phyloP scores from a whole-genome alignment of 92 coral and sea anemone genomes.

The Diadumene lineata region DNA sequence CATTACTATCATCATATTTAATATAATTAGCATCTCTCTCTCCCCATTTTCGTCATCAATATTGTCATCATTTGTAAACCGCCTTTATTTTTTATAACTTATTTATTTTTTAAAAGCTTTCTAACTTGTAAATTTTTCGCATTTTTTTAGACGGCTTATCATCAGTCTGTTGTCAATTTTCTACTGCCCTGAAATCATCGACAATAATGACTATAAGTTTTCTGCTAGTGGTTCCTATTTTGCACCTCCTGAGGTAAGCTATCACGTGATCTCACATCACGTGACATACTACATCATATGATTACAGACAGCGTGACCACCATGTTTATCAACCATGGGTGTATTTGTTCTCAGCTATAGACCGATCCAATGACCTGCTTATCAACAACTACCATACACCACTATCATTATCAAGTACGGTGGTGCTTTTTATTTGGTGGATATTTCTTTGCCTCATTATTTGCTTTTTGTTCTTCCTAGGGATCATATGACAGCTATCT shows the following conservation, averaged over 20 bases:
- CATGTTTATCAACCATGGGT: no score
- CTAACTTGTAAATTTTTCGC: background rate
- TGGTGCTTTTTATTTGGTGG: no score
- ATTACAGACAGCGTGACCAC: no score
- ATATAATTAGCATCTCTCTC: background rate
- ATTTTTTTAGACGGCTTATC: slow-evolving; percentile 69
- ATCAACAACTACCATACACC: no score
- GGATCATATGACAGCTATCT: slow-evolving; percentile 90
- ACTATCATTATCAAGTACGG: no score
- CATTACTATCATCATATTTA: background rate
- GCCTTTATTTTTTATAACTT: background rate
- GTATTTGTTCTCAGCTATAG: no score
- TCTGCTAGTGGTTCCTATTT: slow-evolving; percentile 81
- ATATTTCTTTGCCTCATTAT: no score
- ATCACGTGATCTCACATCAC: slow-evolving; percentile 28
- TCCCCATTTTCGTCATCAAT: no score
- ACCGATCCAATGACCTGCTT: no score
- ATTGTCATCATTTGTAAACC: no score
- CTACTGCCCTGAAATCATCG: slow-evolving; percentile 75
- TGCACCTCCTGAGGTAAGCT: slow-evolving; percentile 86
- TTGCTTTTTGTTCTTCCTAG: slow-evolving; percentile 27
- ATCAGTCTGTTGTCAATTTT: slow-evolving; percentile 89
- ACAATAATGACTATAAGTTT: slow-evolving; percentile 72
- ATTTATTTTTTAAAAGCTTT: background rate
- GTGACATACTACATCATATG: no score